Conservation (phyloP, 92 coral and sea anemone genomes). For the Desmophyllum pertusum region DNA sequence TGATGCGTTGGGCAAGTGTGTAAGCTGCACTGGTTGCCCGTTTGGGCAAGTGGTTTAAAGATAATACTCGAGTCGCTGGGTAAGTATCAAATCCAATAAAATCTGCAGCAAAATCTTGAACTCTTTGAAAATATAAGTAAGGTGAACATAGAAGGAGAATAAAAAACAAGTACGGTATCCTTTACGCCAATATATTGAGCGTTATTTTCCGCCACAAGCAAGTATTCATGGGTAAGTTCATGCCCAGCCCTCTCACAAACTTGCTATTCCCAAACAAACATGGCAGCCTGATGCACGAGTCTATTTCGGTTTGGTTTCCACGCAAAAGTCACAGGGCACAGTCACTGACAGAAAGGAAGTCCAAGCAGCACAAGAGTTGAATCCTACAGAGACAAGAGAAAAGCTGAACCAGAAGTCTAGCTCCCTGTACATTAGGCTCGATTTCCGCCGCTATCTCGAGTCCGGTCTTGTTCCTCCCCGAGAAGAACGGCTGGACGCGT, state of each 20-base stretch:
- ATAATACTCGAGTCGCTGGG: background rate
- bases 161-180: background rate
- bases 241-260: no score
- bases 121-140: background rate
- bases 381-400: background rate
- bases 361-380: background rate
- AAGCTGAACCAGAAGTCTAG: no score
- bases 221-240: background rate
- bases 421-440: no score
- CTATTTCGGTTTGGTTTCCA: no score
- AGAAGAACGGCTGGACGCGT: no score
- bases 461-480: no score
- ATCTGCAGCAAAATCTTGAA: background rate
- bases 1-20: background rate
- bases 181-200: background rate
- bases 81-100: background rate
- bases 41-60: background rate
- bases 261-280: background rate
- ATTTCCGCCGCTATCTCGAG: no score
- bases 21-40: background rate
- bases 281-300: background rate
- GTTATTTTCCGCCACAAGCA: background rate
- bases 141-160: background rate
- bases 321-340: background rate
- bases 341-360: background rate